Conservation (phyloP, 2,888 invertebrate genomes). For the Catocala sponsa region DNA sequence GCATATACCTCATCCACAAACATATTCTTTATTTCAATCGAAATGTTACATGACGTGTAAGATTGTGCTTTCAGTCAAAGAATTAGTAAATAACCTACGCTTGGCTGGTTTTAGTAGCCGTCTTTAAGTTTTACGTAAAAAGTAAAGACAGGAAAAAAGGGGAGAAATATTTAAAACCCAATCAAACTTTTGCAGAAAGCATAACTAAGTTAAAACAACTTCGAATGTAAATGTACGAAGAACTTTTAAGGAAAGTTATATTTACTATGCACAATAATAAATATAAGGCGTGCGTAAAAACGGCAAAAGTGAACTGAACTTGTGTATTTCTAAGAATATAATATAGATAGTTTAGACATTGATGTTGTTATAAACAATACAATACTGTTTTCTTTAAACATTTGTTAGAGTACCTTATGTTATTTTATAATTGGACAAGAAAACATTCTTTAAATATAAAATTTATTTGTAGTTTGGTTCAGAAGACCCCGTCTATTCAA, state of each 20-base stretch:
- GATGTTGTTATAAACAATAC: too few species aligned
- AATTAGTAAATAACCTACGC: too few species aligned
- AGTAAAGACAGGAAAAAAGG: constrained; percentile 10
- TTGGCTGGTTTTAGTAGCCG: too few species aligned
- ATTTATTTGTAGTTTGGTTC: too few species aligned
- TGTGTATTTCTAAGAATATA: constrained; percentile 18
- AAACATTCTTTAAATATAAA: too few species aligned
- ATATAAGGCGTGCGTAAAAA: not conserved
- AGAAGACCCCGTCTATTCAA: too few species aligned
- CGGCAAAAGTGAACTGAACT: constrained; percentile 8
- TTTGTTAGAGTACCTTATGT: too few species aligned
- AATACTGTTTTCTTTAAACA: too few species aligned
- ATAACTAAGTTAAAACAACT: constrained; percentile 37
- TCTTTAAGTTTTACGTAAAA: constrained; percentile 11
- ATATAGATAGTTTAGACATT: constrained; percentile 46
- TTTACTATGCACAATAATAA: not conserved
- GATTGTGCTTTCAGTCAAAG: too few species aligned
- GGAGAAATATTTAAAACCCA: constrained; percentile 44
- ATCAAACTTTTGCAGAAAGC: constrained; percentile 49
- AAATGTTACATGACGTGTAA: too few species aligned
- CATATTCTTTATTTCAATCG: constrained; percentile 18
- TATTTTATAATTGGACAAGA: too few species aligned
- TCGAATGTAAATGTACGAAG: constrained; percentile 24
- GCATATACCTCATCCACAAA: constrained; percentile 43
- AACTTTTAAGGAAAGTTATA: constrained; percentile 26